Percentiles rank a stretch among this genome's conserved stretches.
phyloP scores from a whole-genome alignment of 2,888 invertebrate genomes.

The Callimorpha dominula region DNA sequence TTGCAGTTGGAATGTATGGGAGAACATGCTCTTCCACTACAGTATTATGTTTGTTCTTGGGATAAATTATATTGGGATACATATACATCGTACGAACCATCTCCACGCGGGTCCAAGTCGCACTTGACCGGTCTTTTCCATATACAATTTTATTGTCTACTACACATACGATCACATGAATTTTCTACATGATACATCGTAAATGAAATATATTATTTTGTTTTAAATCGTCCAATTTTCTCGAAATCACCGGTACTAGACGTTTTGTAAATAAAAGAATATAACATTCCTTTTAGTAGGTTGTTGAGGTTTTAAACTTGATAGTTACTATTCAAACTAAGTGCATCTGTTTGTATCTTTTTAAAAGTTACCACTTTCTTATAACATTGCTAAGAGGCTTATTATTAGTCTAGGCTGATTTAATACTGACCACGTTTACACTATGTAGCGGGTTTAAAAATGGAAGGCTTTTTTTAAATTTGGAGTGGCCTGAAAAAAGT shows the following conservation, averaged over 20 bases:
- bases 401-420: conserved; percentile 60
- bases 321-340: conserved; percentile 68
- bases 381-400: conserved; percentile 74
- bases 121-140: too few relatives aligned
- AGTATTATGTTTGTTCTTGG: too few relatives aligned
- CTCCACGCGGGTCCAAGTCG: too few relatives aligned
- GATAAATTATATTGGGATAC: too few relatives aligned
- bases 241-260: conserved; percentile 29
- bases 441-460: conserved; percentile 31
- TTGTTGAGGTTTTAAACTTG: conserved; percentile 69
- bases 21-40: too few relatives aligned
- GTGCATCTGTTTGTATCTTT: conserved; percentile 66
- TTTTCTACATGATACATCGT: not conserved
- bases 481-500: not conserved
- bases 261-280: conserved; percentile 69
- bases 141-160: too few relatives aligned
- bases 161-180: not conserved
- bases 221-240: conserved; percentile 18
- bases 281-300: conserved; percentile 78
- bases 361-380: conserved; percentile 74
- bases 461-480: conserved; percentile 3
- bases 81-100: too few relatives aligned
- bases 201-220: too few relatives aligned
- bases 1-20: too few relatives aligned
- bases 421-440: conserved; percentile 31